Conservation (phyloP, 2,797 vertebrate genomes). For the Chromis chromis region DNA sequence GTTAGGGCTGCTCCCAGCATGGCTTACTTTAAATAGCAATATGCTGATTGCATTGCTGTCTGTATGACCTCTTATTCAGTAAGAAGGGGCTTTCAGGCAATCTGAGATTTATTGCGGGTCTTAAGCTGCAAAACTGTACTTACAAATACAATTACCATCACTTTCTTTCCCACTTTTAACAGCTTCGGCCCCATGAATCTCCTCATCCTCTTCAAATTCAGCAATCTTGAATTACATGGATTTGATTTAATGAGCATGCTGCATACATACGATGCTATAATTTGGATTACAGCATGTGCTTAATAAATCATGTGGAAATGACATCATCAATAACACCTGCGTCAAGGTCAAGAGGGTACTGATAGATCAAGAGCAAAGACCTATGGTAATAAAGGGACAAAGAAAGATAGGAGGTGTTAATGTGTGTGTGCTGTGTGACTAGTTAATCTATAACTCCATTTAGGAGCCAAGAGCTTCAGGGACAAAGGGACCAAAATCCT, state of each 20-base stretch:
- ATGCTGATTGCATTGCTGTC: constrained; percentile 61
- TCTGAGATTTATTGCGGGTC: constrained; percentile 41
- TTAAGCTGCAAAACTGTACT: constrained; percentile 34
- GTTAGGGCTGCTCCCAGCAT: constrained; percentile 58
- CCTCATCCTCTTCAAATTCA: not conserved
- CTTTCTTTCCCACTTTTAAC: constrained; percentile 17
- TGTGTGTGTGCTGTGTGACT: constrained; percentile 14
- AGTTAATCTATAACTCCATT: constrained; percentile 72
- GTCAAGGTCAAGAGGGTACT: constrained; percentile 19
- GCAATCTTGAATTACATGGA: not conserved
- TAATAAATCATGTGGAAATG: not conserved
- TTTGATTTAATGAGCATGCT: not conserved
- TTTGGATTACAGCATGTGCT: not conserved
- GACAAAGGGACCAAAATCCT: constrained; percentile 30
- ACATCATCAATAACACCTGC: constrained; percentile 8
- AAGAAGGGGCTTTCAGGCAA: constrained; percentile 32
- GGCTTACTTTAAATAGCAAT: constrained; percentile 79
- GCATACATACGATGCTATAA: not conserved
- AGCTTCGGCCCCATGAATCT: not conserved
- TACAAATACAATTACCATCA: constrained; percentile 33
- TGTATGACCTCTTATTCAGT: constrained; percentile 36
- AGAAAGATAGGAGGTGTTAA: constrained; percentile 16
- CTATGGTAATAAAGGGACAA: constrained; percentile 12
- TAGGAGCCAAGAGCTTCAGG: constrained; percentile 32
- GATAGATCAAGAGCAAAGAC: constrained; percentile 26